A percentile compares a stretch with the other conserved stretches of the same genome.
phyloP scores from a whole-genome alignment of 30 jellyfish, hydroid and myxozoan species.

The Rhopilema esculentum region DNA sequence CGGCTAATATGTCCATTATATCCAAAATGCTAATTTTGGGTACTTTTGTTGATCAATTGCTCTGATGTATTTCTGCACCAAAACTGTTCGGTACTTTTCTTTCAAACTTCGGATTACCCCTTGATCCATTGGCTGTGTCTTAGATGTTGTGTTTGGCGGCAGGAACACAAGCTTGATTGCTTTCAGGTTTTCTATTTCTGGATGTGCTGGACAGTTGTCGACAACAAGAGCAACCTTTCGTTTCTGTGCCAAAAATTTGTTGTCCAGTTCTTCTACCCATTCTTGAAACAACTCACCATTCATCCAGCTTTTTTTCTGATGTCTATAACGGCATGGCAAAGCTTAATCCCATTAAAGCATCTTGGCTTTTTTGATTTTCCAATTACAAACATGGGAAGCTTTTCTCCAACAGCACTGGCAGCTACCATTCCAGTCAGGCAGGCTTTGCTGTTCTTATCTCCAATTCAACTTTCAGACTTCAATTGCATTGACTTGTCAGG shows the following conservation, averaged over 20 bases:
- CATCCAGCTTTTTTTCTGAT: conserved; percentile 57
- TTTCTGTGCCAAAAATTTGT: background rate
- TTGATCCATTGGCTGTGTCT: conserved; percentile 51
- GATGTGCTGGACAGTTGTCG: conserved; percentile 73
- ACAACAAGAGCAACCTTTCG: conserved; percentile 15
- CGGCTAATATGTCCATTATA: conserved; percentile 30
- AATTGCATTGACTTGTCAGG: background rate
- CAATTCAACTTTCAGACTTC: conserved; percentile 43
- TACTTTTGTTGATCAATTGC: conserved; percentile 1
- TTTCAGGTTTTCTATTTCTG: conserved; percentile 18
- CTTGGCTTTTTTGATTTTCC: conserved; percentile 33
- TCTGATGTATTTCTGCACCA: too few species aligned
- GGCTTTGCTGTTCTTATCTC: conserved; percentile 49
- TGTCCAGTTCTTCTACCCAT: conserved; percentile 42
- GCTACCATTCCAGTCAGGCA: conserved; percentile 58
- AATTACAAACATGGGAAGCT: conserved; percentile 58
- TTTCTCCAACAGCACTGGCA: conserved; percentile 60
- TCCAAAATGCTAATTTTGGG: background rate
- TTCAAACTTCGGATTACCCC: conserved; percentile 50
- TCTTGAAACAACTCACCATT: conserved; percentile 40
- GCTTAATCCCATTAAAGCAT: conserved; percentile 14
- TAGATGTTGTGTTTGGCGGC: conserved; percentile 43
- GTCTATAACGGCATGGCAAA: conserved; percentile 64
- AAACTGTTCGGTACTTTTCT: too few species aligned
- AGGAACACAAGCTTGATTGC: background rate